Conservation (phyloP, 1,140 invertebrate genomes). For the Metaphire vulgaris region DNA sequence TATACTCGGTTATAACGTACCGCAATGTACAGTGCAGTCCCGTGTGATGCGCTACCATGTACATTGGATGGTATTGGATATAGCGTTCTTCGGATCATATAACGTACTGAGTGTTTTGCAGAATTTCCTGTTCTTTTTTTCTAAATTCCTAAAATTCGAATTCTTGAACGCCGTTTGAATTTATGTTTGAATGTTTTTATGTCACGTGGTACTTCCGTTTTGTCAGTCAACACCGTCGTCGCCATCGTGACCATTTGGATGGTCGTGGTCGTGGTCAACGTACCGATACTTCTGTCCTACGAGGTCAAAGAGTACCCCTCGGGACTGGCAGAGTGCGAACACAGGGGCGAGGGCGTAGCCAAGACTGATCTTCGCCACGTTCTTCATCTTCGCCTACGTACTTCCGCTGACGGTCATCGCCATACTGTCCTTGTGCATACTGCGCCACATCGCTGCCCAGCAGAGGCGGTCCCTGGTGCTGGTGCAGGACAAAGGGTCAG, state of each 20-base stretch:
- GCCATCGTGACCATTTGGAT: slow-evolving; percentile 65
- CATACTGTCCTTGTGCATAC: slow-evolving; percentile 2
- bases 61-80: too few relatives aligned
- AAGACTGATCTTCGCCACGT: slow-evolving; percentile 1
- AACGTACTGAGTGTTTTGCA: too few relatives aligned
- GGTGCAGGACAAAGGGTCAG: slow-evolving; percentile 59
- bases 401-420: slow-evolving; percentile 4
- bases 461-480: not conserved
- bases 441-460: not conserved
- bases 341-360: not conserved
- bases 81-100: too few relatives aligned
- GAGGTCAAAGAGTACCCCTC: slow-evolving; percentile 59
- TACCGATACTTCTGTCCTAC: slow-evolving; percentile 63
- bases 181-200: too few relatives aligned
- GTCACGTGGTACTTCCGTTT: too few relatives aligned
- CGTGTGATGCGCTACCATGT: not conserved
- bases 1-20: slow-evolving; percentile 88
- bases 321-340: slow-evolving; percentile 48
- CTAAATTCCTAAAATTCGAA: not conserved
- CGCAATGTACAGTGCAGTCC: slow-evolving; percentile 64
- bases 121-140: too few relatives aligned
- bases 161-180: not conserved
- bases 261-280: slow-evolving; percentile 63
- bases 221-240: slow-evolving; percentile 59
- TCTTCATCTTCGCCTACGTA: slow-evolving; percentile 13